A percentile compares a stretch with the other conserved stretches of the same genome.
Conservation (phyloP, 2,113 vertebrate genomes). For the Xerus inauris region DNA sequence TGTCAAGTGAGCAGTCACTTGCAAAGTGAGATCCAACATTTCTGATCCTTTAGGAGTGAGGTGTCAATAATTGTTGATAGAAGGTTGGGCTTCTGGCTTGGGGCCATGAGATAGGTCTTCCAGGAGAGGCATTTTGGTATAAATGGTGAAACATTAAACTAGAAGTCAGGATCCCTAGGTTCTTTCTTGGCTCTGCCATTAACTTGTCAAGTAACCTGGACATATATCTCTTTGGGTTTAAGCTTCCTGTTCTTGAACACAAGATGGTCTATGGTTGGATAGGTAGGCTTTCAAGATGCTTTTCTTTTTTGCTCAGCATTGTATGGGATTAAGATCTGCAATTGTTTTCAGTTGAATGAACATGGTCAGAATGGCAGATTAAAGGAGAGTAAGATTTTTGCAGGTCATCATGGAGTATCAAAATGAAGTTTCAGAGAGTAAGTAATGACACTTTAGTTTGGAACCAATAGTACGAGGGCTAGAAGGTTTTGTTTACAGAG, state of each 20-base stretch:
- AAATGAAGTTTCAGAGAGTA: not conserved
- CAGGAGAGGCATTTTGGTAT: not conserved
- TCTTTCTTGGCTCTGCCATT: not conserved
- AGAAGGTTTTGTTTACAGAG: not conserved
- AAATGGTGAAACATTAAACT: not conserved
- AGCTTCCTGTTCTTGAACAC: not conserved
- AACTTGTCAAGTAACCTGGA: not conserved
- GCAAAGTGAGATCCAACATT: constrained; percentile 79
- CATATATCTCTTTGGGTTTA: not conserved
- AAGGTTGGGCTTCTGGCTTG: not conserved
- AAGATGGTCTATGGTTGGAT: not conserved
- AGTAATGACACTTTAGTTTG: not conserved
- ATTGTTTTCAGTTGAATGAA: not conserved
- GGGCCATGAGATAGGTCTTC: not conserved
- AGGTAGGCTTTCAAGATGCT: not conserved
- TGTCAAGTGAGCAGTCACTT: constrained; percentile 87
- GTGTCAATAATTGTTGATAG: not conserved
- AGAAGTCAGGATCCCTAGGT: not conserved
- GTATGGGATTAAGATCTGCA: not conserved
- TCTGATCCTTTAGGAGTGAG: not conserved
- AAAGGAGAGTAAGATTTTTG: not conserved
- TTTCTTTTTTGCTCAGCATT: not conserved
- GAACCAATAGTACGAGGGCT: not conserved
- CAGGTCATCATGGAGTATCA: not conserved
- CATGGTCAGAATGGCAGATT: not conserved